Evolutionary conservation across 2,113 vertebrate genomes (phyloP).

Genomic region (Ardeotis arabs): DNA sequence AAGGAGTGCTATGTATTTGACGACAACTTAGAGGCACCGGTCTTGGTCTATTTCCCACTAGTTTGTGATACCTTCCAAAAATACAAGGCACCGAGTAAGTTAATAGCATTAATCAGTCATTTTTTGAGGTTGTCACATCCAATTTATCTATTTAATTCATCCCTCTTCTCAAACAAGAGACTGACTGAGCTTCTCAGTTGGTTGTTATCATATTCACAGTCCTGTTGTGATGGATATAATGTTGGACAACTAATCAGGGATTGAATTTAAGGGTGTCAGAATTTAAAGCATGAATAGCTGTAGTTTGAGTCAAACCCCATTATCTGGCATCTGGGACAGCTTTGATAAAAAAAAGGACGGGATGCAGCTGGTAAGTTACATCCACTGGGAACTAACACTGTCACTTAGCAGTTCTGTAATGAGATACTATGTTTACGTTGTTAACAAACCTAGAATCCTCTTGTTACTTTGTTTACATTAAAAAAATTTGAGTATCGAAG

Average conservation of each 20-base stretch:
- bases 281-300: neutral
- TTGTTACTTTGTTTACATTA: neutral
- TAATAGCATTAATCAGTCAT: neutral
- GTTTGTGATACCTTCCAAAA: conserved; percentile 78
- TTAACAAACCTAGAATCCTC: neutral
- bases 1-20: conserved; percentile 80
- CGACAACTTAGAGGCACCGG: conserved; percentile 53
- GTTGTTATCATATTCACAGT: neutral
- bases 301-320: neutral
- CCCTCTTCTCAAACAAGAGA: neutral
- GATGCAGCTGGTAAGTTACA: neutral
- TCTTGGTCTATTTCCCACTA: conserved; percentile 77
- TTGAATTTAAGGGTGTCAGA: neutral
- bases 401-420: neutral
- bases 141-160: neutral
- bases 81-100: conserved; percentile 79
- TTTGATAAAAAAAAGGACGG: neutral
- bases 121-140: neutral
- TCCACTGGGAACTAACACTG: neutral
- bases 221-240: neutral
- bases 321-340: neutral
- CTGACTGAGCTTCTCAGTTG: neutral
- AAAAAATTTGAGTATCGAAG: neutral
- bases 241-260: neutral
- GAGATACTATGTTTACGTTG: neutral